Percentiles rank a stretch among this genome's conserved stretches.
Conservation (phyloP, 1,140 invertebrate species). For the Adelges cooleyi region DNA sequence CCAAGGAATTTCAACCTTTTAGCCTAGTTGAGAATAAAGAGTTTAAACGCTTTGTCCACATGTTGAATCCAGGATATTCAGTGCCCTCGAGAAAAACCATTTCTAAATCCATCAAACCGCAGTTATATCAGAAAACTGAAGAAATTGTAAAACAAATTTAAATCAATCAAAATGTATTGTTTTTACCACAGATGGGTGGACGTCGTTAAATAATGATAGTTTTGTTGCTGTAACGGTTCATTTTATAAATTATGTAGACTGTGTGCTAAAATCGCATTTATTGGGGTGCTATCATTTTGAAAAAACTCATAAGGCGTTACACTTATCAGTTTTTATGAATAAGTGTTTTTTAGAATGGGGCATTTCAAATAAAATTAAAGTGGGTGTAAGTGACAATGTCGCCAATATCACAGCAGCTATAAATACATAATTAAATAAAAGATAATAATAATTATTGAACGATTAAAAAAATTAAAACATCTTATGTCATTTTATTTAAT, state of each 20-base stretch:
- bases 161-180: slow-evolving; percentile 21
- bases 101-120: slow-evolving; percentile 31
- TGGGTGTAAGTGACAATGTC: slow-evolving; percentile 28
- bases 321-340: slow-evolving; percentile 27
- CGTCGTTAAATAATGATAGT: slow-evolving; percentile 31
- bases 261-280: slow-evolving; percentile 25
- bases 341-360: slow-evolving; percentile 31
- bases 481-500: too few species aligned
- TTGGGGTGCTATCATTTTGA: slow-evolving; percentile 29
- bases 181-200: slow-evolving; percentile 34
- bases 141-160: slow-evolving; percentile 27
- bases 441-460: too few species aligned
- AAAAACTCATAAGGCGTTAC: slow-evolving; percentile 26
- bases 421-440: too few species aligned
- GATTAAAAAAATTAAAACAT: too few species aligned
- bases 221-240: slow-evolving; percentile 33
- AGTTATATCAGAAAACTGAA: slow-evolving; percentile 25
- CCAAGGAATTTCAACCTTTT: slow-evolving; percentile 33
- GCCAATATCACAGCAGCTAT: slow-evolving; percentile 31
- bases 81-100: slow-evolving; percentile 33
- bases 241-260: slow-evolving; percentile 31
- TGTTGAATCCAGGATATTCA: slow-evolving; percentile 31
- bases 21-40: slow-evolving; percentile 33
- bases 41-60: slow-evolving; percentile 31
- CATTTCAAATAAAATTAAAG: slow-evolving; percentile 29